phyloP scores from a whole-genome alignment of 1,140 invertebrate species.

The Bombus affinis region DNA sequence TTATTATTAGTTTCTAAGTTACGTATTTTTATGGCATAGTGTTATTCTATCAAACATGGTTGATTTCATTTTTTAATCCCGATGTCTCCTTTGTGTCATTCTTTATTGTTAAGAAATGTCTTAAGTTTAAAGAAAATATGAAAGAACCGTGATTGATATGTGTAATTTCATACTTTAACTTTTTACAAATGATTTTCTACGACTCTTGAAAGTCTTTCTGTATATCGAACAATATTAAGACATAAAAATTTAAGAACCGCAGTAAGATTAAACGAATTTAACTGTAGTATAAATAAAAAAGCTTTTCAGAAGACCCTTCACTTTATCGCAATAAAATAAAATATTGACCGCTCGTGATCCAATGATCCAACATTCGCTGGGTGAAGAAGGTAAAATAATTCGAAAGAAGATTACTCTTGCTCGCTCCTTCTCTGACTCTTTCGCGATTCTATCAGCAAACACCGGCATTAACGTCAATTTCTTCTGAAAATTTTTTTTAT shows the following conservation, averaged over 20 bases:
- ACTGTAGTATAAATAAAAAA: background rate
- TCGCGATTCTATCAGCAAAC: constrained; percentile 81
- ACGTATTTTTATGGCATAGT: background rate
- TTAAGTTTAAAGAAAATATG: background rate
- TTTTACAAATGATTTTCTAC: background rate
- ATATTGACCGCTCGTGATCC: background rate
- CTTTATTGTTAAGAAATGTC: background rate
- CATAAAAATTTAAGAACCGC: background rate
- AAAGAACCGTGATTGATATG: too few species aligned
- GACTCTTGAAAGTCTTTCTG: background rate
- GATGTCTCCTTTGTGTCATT: background rate
- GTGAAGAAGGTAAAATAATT: background rate
- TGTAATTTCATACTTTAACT: too few species aligned
- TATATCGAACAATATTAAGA: background rate
- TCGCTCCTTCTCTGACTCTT: constrained; percentile 84
- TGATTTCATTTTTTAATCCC: background rate
- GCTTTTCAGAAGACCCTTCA: background rate
- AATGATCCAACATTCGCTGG: background rate
- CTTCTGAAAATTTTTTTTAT: constrained; percentile 81
- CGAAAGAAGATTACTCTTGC: constrained; percentile 75
- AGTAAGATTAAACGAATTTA: background rate
- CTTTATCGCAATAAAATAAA: background rate
- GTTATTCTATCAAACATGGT: background rate
- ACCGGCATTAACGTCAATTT: constrained; percentile 81
- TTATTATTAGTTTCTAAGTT: background rate